These are phyloP conservation scores for Harpalus rubripes DNA, from an alignment of 2,888 invertebrate species.

Conservation along the genomic window DNA sequence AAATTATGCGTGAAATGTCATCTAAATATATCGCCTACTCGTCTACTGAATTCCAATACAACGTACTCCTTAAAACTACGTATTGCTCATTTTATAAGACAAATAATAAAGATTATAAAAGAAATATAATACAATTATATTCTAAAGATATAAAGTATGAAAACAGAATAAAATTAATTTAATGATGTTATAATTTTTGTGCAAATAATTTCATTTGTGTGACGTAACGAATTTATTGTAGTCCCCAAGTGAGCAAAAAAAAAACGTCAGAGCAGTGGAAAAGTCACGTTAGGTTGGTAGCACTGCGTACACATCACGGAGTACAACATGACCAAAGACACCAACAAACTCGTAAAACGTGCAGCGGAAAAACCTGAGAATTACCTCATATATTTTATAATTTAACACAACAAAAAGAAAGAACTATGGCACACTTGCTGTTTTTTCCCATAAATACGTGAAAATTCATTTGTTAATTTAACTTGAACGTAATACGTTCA, in stretches of 20 bases:
- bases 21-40: neutral
- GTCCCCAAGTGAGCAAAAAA: neutral
- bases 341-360: slow-evolving; percentile 47
- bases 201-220: neutral
- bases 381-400: slow-evolving; percentile 40
- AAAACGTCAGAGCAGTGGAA: neutral
- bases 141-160: neutral
- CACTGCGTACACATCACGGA: slow-evolving; percentile 29
- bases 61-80: neutral
- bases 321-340: slow-evolving; percentile 19
- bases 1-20: neutral
- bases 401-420: slow-evolving; percentile 12
- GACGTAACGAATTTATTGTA: slow-evolving; percentile 10
- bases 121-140: too few relatives aligned
- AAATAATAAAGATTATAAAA: too few relatives aligned
- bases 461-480: too few relatives aligned
- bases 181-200: neutral
- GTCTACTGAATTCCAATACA: neutral
- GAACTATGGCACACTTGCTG: neutral
- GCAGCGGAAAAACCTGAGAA: slow-evolving; percentile 23
- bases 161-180: neutral
- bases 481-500: too few relatives aligned
- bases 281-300: slow-evolving; percentile 49
- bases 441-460: too few relatives aligned
- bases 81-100: too few relatives aligned